Evolutionary conservation across 2,797 vertebrate species (phyloP), one percentile per base, ranked within the genome.

Genomic region (Karalla daura): DNA sequence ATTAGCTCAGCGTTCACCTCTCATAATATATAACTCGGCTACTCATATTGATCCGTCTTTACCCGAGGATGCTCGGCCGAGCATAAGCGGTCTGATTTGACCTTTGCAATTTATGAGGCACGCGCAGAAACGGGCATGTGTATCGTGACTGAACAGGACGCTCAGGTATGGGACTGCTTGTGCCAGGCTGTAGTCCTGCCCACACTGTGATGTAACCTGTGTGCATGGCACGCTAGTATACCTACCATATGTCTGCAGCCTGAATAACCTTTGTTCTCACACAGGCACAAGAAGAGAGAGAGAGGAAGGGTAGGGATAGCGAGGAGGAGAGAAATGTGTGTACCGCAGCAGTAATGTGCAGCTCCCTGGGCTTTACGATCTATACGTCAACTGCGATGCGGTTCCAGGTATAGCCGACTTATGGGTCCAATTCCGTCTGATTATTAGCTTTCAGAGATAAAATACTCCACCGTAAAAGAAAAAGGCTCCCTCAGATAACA

Each of bases 221-320:
- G 56, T 40, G 59, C 62, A 77, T 54, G 52, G 44, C 67, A 61
- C 7, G 17, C 18, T 60, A 46, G 33, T 71, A 68, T 55, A 51
- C 17, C 69, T 37, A 43, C 63, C 63, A 55, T 46, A 61, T 63
- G 55, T 45, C 53, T 72, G 49, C 66, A 66, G 69, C 74, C 79
- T 75, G 50, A 61, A 66, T 77, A 83, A 66, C 67, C 65, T 73
- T 80, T 55, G 53, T 35, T 65, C 36, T 75, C 41, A 45, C 63
- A 65, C 63, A 53, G 15, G 39, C 35, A 54, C 45, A 50, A 44
- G 33, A 8, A 51, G 43, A 46, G 27, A n/a, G 13, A 40, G 28
- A 61, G 23, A 58, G 36, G 11, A 54, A 6, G 15, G 6, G 6
- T 43, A 54, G 25, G 39, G 11, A 68, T 61, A 64, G 30, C 50